A percentile compares a stretch with the other conserved stretches of the same genome.
These are phyloP conservation scores for Coregonus suidteri DNA, from an alignment of 2,797 vertebrate species.

Conservation along the genomic window DNA sequence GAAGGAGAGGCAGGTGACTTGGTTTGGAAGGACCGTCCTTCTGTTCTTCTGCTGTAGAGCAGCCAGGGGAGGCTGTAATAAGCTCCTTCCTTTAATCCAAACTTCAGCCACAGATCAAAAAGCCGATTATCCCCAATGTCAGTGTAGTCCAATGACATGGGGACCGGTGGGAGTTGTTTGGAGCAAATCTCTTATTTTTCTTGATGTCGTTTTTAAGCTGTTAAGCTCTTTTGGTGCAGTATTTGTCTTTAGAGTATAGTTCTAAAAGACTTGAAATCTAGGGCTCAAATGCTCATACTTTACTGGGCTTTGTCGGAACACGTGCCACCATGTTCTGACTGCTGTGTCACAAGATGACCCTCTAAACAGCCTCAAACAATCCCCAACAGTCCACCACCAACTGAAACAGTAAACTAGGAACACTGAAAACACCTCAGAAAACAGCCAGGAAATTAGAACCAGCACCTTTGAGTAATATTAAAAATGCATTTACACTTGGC, in stretches of 20 bases:
- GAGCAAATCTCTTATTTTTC: neutral
- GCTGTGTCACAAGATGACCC: neutral
- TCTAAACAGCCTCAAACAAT: neutral
- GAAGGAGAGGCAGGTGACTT: neutral
- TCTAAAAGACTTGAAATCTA: neutral
- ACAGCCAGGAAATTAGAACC: neutral
- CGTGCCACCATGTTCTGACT: neutral
- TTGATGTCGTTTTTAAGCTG: neutral
- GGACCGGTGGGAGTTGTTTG: neutral
- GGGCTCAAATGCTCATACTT: neutral
- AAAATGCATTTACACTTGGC: neutral
- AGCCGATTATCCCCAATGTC: neutral
- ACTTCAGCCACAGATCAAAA: neutral
- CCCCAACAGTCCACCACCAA: neutral
- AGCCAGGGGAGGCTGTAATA: neutral
- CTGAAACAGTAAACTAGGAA: neutral
- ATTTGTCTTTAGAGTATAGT: neutral
- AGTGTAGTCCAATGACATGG: neutral
- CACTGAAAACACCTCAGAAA: neutral
- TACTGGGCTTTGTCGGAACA: neutral
- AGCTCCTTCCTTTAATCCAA: neutral
- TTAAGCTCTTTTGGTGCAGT: neutral
- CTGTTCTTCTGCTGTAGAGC: neutral
- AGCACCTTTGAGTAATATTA: neutral
- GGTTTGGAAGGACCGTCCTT: neutral